Conservation (phyloP, 2,113 vertebrate genomes). For the Oryctolagus cuniculus region DNA sequence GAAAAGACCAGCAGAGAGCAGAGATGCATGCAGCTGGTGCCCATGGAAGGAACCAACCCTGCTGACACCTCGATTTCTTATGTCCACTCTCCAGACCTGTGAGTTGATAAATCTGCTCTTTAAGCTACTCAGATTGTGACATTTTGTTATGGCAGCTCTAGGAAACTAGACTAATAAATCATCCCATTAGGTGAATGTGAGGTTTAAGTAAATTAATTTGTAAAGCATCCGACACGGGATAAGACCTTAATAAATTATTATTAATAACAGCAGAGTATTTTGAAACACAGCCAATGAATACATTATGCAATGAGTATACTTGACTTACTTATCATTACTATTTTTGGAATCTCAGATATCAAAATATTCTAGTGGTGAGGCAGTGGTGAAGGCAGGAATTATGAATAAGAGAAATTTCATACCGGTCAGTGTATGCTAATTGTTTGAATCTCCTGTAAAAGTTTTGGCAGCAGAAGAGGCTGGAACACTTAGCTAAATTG, state of each 20-base stretch:
- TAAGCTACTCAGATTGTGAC: not conserved
- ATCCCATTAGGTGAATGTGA: not conserved
- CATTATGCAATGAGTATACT: not conserved
- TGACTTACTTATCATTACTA: constrained; percentile 40
- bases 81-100: not conserved
- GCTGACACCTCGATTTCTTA: not conserved
- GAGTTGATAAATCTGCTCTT: not conserved
- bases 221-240: not conserved
- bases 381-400: not conserved
- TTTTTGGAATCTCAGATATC: constrained; percentile 25
- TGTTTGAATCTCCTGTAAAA: constrained; percentile 69
- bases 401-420: constrained; percentile 57
- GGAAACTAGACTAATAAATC: not conserved
- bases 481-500: constrained; percentile 80
- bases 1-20: not conserved
- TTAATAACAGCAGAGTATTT: not conserved
- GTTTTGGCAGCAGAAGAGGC: constrained; percentile 64
- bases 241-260: not conserved
- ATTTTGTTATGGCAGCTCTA: not conserved
- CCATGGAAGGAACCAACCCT: accelerated
- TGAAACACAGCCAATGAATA: not conserved
- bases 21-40: not conserved
- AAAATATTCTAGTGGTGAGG: not conserved
- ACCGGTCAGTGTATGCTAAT: constrained; percentile 58
- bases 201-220: not conserved